Base-by-base conservation (phyloP, 2,113 vertebrate species). In the Coturnix japonica region DNA sequence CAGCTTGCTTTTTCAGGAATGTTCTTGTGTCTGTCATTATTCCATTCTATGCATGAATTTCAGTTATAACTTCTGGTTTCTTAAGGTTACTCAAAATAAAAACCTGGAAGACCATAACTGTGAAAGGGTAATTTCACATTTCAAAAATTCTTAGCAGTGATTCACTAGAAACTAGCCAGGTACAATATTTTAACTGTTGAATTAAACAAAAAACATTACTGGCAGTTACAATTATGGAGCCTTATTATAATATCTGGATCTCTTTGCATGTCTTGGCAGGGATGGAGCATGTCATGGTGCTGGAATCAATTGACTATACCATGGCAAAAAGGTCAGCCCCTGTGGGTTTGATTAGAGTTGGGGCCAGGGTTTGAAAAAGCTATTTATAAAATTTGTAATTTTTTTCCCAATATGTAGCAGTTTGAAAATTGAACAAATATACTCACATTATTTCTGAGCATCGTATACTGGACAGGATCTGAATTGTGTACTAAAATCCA, bases 91-190 rank as follows among this genome's bases (percentile, higher is more conserved):
- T 90, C 31, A 60, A 46, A 73, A 73, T 67, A 87, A 87, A 82
- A 87, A 5, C 12, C 4, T 0, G 0, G 19, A 51, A 74, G 22
- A 61, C 0, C 1, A 87, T 22, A 31, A 37, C 11, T 17, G 7
- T 0, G 7, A 39, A 91, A 77, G 28, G 17, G 4, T 49, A 79
- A 41, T 87, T 88, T 87, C 18, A 49, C 8, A 22, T 86, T 73
- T 37, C 20, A 81, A 87, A 89, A 64, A 31, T 13, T 19, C 0
- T 0, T 49, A 20, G 5, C 12, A 12, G 74, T 79, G n/a, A 53
- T 65, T 69, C 75, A 81, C 53, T 47, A 85, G 81, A 74, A 91
- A 77, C 28, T 65, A 46, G 6, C 13, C 4, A 4, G 7, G 7
- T 80, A 54, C 46, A 73, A 6, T 72, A 59, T 76, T 87, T 80